A percentile compares a stretch with the other conserved stretches of the same genome.
Conservation (phyloP, 2,113 vertebrate genomes). For the Felis chaus region DNA sequence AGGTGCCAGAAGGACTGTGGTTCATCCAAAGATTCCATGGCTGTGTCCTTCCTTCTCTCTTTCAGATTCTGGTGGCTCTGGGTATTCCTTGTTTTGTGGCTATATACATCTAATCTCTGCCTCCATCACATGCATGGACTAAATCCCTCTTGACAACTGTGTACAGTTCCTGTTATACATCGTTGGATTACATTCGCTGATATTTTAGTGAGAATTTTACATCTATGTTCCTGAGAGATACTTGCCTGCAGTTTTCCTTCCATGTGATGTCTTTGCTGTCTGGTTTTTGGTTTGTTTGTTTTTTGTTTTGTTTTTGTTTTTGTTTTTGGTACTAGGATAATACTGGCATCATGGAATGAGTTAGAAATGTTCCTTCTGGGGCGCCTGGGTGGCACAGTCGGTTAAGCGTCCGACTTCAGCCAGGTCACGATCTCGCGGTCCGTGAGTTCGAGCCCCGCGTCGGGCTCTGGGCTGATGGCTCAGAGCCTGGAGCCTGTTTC, state of each 20-base stretch:
- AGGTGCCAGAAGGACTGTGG: rapidly evolving
- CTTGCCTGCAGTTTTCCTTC: not conserved
- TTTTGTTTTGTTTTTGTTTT: no score
- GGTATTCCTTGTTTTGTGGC: not conserved
- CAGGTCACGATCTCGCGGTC: no score
- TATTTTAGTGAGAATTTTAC: not conserved
- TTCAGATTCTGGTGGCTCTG: not conserved
- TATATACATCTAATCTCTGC: not conserved
- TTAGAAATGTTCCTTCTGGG: not conserved
- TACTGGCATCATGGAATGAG: not conserved
- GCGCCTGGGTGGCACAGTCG: no score
- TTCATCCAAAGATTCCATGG: not conserved
- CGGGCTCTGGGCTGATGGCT: no score
- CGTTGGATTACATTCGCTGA: not conserved
- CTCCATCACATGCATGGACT: not conserved
- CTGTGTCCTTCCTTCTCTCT: not conserved
- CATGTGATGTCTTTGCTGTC: not conserved
- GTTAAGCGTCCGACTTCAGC: no score
- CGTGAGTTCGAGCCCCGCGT: no score
- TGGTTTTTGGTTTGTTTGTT: no score
- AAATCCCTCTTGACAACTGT: not conserved
- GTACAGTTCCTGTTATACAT: not conserved
- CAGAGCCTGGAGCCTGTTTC: no score
- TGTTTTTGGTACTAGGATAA: not conserved
- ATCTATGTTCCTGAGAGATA: not conserved